Base-by-base conservation (phyloP, 2,888 invertebrate species). In the Coenonympha arcania region DNA sequence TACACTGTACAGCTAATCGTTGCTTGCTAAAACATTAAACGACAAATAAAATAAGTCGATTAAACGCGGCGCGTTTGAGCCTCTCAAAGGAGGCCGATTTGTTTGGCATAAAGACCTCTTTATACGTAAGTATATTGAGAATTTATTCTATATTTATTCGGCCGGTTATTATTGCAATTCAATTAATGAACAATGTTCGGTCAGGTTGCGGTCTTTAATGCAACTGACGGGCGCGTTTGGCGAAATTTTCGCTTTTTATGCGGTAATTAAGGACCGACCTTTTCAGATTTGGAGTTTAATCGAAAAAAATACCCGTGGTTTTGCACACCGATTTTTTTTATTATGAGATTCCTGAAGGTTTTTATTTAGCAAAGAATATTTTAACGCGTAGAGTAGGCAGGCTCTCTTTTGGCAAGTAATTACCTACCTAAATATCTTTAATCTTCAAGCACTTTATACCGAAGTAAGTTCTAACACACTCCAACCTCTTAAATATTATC, bases 41-140 rank as follows among this genome's bases (percentile, higher is more conserved):
- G 73, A 75, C 73, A 73, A 75, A 79, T 76, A 79, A 81, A 79
- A 77, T 73, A 67, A 68, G 65, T 68, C 72, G 73, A 64, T 71
- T 68, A 69, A 66, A 68, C 63, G 68, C 83, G 84, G 85, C 68
- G 52, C 73, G 65, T 82, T 83, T 84, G 82, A 73, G 57, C 52
- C 56, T 60, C 68, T 76, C 82, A 84, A 86, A 85, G 78, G 76
- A 74, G 68, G 71, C 86, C 86, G 86, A 85, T 82, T 86, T 86
- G 83, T 86, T 83, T 81, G 76, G 78, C 75, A 83, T 82, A 84
- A 86, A 86, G 82, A 74, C 69, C 75, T 76, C 76, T 79, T 81
- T 82, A 77, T 70, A 69, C 72, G 66, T 69, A 69, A 72, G 66
- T 69, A 70, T 79, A 79, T 77, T 71, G 72, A 69, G 79, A 80